Conservation (phyloP, 2,797 vertebrate genomes). For the Cossypha dichroa region DNA sequence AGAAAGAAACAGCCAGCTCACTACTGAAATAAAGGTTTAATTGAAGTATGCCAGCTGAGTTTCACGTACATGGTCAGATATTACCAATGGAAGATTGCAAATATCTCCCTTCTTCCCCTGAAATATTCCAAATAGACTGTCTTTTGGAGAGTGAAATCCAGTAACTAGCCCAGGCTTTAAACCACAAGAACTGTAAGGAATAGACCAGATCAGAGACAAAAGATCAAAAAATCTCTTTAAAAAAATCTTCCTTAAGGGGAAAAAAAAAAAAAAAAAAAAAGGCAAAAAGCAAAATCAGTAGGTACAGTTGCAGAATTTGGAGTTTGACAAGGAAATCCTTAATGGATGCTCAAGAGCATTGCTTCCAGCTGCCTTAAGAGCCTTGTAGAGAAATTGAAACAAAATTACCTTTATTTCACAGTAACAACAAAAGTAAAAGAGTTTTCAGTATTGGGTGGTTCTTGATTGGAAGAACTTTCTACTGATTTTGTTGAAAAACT, state of each 20-base stretch:
- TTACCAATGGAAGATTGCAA: not conserved
- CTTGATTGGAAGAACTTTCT: not conserved
- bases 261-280: not conserved
- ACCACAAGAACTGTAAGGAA: not conserved
- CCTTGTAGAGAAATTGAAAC: not conserved
- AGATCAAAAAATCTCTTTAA: not conserved
- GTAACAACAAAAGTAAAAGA: not conserved
- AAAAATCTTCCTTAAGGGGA: not conserved
- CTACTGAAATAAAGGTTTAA: not conserved
- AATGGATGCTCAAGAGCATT: not conserved
- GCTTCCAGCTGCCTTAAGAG: not conserved
- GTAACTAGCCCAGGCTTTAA: not conserved
- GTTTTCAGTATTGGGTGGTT: not conserved
- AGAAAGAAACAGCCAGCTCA: not conserved
- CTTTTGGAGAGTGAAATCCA: not conserved
- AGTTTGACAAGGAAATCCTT: not conserved
- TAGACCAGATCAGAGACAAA: not conserved
- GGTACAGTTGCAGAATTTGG: not conserved
- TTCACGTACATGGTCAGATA: not conserved
- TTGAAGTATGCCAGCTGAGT: not conserved
- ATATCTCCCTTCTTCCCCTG: not conserved
- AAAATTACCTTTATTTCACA: not conserved
- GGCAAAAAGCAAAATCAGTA: not conserved
- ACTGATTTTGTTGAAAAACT: not conserved
- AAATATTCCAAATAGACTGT: not conserved